Evolutionary conservation across 2,113 vertebrate genomes (phyloP).

Genomic region (Aphyosemion australe): DNA sequence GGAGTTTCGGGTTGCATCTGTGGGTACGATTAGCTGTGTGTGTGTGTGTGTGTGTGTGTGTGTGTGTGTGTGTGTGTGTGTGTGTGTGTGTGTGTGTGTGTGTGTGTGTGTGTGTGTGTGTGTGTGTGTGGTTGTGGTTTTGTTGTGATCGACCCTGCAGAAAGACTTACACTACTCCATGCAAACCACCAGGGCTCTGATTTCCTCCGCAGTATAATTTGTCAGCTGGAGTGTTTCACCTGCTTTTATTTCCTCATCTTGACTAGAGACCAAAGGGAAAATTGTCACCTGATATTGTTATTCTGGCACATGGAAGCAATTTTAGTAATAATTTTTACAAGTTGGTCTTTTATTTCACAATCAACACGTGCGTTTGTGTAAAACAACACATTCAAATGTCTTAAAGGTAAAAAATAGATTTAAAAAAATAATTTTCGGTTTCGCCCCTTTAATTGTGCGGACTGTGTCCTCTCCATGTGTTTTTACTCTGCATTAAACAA

Average conservation of each 20-base stretch:
- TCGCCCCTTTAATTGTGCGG: slow-evolving; percentile 49
- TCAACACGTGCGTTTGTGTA: no score
- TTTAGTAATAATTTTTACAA: no score
- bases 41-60: slow-evolving; percentile 28
- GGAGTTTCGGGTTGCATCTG: slow-evolving; percentile 73
- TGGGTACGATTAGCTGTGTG: slow-evolving; percentile 47
- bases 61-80: slow-evolving; percentile 9
- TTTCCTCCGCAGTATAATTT: slow-evolving; percentile 24
- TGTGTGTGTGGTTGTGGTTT: slow-evolving; percentile 57
- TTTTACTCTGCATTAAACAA: slow-evolving; percentile 69
- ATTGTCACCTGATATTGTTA: no score
- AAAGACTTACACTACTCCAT: slow-evolving; percentile 44
- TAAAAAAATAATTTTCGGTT: no score
- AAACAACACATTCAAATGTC: no score
- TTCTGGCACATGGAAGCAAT: no score
- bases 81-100: no score
- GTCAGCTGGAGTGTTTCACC: background rate
- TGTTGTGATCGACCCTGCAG: slow-evolving; percentile 61
- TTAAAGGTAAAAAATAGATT: no score
- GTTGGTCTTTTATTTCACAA: no score
- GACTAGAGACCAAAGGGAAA: no score
- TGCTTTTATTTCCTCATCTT: no score
- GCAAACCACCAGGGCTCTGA: slow-evolving; percentile 47
- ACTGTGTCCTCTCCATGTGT: slow-evolving; percentile 49
- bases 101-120: background rate